Evolutionary conservation across 2,888 invertebrate genomes (phyloP).

Genomic region (Mactromeris polynyma): DNA sequence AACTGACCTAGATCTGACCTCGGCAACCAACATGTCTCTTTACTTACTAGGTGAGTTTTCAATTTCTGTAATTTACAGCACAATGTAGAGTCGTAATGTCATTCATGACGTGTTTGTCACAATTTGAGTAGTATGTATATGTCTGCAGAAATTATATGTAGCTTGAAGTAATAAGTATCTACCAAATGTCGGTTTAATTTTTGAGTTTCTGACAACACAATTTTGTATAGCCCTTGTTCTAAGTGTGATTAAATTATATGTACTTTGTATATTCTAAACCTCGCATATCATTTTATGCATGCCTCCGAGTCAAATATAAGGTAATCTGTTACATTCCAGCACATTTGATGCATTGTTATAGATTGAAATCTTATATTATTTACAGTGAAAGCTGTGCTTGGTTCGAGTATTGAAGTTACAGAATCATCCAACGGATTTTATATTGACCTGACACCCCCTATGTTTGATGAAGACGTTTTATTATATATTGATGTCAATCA

Average conservation of each 20-base stretch:
- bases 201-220: no score
- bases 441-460: slow-evolving; percentile 69
- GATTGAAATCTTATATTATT: neutral
- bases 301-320: no score
- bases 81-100: no score
- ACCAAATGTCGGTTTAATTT: no score
- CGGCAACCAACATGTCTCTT: slow-evolving; percentile 3
- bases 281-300: neutral
- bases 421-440: slow-evolving; percentile 72
- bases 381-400: slow-evolving; percentile 74
- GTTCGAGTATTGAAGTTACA: slow-evolving; percentile 63
- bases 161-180: no score
- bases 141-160: no score
- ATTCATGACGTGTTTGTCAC: no score
- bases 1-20: slow-evolving; percentile 25
- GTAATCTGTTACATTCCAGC: neutral
- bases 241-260: no score
- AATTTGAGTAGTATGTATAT: no score
- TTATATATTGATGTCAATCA: slow-evolving; percentile 70
- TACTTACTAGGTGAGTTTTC: slow-evolving; percentile 31
- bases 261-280: no score
- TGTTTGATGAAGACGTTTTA: slow-evolving; percentile 55
- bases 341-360: neutral
- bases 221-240: no score
- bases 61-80: no score